Base-by-base conservation (phyloP, 1,140 invertebrate genomes). In the Hestina assimilis region DNA sequence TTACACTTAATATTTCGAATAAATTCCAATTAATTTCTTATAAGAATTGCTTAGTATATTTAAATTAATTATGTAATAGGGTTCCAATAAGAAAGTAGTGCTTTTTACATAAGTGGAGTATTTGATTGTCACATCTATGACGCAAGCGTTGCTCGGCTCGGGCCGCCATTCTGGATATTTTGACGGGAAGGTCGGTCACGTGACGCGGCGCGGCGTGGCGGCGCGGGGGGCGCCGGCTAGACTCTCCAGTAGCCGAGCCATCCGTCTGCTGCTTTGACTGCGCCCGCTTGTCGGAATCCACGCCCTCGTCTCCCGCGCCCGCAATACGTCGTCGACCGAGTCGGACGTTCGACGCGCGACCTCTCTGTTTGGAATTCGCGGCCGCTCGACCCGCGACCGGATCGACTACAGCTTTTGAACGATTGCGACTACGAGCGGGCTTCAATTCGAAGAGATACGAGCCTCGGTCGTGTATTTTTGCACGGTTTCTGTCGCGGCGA, bases 151-250 rank as follows among this genome's bases (percentile, higher is more conserved):
- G 71, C 75, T 67, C 66, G 72, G 66, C 69, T 78, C 72, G 74
- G 75, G 78, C 75, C 76, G 86, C 83, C 90, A 90, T 89, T 91
- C 89, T 91, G 89, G 90, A 91, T 93, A 92, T 93, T 93, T 92
- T 93, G 92, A 93, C 92, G 92, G 92, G 92, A 92, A 93, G 91
- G 92, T 92, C 92, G 92, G 85, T 91, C 90, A 91, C 89, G 89
- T 91, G 89, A 89, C 82, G 60, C 69, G 74, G 67, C 75, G 72
- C 66, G 72, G 63, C 67, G 75, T 63, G 76, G 75, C 66, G 69
- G 69, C 47, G 71, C 66, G 79, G 73, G 78, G 79, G 47, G 28
- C 75, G 78, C 76, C 73, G 85, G 87, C 88, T 89, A 89, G 87
- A 89, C 88, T 89, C 83, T 84, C 83, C 85, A 89, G 87, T 89